Evolutionary conservation across 2,113 vertebrate species (phyloP), one percentile per base, ranked within the genome.

Genomic region (Sminthopsis crassicaudata): DNA sequence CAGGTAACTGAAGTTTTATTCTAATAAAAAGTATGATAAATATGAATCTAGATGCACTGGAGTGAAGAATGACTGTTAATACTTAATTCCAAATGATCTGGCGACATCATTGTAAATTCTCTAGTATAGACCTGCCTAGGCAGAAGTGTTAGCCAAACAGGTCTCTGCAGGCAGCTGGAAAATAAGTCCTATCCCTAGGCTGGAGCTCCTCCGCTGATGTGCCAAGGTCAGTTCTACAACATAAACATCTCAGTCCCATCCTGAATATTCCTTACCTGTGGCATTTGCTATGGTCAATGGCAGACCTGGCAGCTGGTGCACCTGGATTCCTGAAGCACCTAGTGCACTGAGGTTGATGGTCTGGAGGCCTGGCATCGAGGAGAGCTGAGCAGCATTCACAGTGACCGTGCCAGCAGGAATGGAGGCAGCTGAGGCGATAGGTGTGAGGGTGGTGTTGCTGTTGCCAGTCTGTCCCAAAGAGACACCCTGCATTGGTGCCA

Each of bases 321-420:
- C 99, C 98, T 99, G 99, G 94, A 99, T 99, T 52, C 99, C 99
- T 0, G 99, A 98, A 1, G 99, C 98, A 97, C 99, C 98, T 91
- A 99, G 99, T 0, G 99, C 98, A 98, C 99, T 99, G 96, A 99
- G 99, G 98, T 99, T 99, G 97, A 99, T 99, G 98, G 99, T 99
- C 98, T 99, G 99, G 96, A 99, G 99, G 92, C 99, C 99, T 12
- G 98, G 98, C 98, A 99, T 89, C 42, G 99, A 99, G 57, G 99
- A 99, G 92, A 99, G 99, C 92, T 99, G 99, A 96, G 99, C 98
- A 0, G 99, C 99, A 94, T 99, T 99, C 91, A 99, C 99, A 0
- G 99, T 98, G 94, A 99, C 98, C 0, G 99, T 99, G 97, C 98
- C 98, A 0, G 98, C 98, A 97, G 99, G 99, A 53, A 99, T 98